Conservation (phyloP, 2,113 vertebrate species). For the Gallinago jamesoni region DNA sequence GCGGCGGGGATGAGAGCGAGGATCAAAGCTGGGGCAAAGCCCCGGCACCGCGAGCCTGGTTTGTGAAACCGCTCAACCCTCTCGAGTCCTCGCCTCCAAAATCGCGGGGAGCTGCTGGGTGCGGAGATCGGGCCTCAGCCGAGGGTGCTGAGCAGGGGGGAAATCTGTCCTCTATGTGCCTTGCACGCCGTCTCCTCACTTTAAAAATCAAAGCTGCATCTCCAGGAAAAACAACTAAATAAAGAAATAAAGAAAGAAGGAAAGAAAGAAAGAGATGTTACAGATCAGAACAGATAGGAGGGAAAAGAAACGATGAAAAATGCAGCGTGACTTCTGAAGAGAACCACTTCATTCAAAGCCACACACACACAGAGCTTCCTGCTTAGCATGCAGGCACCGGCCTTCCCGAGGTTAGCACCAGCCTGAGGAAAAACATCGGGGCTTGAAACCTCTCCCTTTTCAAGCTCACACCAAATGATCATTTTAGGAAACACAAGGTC, state of each 20-base stretch:
- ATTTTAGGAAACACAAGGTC: neutral
- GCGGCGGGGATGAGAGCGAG: neutral
- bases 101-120: neutral
- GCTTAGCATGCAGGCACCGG: neutral
- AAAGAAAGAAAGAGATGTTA: neutral
- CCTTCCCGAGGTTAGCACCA: neutral
- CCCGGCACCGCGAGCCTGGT: neutral
- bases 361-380: neutral
- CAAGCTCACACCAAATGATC: neutral
- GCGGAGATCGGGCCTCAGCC: neutral
- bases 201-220: constrained; percentile 49
- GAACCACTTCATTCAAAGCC: constrained; percentile 34
- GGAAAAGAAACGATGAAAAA: neutral
- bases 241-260: neutral
- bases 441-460: neutral
- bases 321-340: neutral
- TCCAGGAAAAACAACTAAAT: neutral
- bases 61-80: neutral
- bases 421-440: neutral
- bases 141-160: neutral
- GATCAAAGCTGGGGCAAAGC: constrained; percentile 20
- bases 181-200: fast-evolving
- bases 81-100: neutral
- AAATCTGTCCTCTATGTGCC: neutral
- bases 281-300: neutral